Base-by-base conservation (phyloP, 1,140 invertebrate genomes). In the Drosophila bocki region DNA sequence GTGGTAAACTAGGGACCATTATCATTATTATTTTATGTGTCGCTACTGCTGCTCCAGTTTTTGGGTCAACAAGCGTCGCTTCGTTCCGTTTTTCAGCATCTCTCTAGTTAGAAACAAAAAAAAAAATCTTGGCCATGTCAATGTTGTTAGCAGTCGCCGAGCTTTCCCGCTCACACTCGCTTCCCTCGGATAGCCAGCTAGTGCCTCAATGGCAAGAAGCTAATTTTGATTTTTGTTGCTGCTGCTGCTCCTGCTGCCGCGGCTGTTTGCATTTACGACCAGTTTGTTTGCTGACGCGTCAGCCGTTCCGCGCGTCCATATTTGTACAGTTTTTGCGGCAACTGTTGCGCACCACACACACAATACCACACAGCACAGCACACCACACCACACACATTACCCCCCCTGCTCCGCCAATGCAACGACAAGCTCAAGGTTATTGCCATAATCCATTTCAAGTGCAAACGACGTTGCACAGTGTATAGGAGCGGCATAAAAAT, bases 361-460 rank as follows among this genome's bases (percentile, higher is more conserved):
- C 50, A 59, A 39, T 19, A 65, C 60, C 11, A 29, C 42, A 35
- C 19, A 37, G 13, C 48, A 33, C 26, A 22, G 32, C 22, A 17
- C 33, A 32, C 26, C 22, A 26, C 17, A 22, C n/a, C 29, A 22
- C 19, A 37, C 45, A 44, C 65, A 37, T 48, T 22, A 47, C 41
- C 39, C 37, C 26, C 50, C 22, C 2, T 64, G 56, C 61, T 33
- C 56, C 54, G 63, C 47, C 65, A 78, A 61, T 78, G 80, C 80
- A 88, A 75, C 77, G 62, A 72, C 74, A 75, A 81, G 80, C 81
- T 88, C 85, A 88, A 88, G 85, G 85, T 88, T 88, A 90, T 88
- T 88, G 85, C 85, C 85, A 90, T 88, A 88, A 88, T 88, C 85
- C 85, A 82, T 90, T 88, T 88, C 85, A 88, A 88, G 85, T 88